A percentile compares a stretch with the other conserved stretches of the same genome.
Conservation (phyloP, 2,113 vertebrate species). For the Eonycteris spelaea region DNA sequence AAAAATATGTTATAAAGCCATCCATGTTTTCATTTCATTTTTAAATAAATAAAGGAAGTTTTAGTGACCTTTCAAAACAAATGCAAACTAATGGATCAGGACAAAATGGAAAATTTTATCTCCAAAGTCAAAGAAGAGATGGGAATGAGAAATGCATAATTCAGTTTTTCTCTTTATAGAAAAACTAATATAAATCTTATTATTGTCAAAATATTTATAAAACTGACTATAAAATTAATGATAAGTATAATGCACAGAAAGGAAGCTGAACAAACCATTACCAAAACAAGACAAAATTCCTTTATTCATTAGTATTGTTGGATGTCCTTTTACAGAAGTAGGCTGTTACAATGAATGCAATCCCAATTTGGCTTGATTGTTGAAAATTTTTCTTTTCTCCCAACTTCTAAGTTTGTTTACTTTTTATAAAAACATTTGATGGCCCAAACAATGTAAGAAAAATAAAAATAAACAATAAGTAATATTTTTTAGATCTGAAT, state of each 20-base stretch:
- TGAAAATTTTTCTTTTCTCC: neutral
- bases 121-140: neutral
- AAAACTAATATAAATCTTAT: neutral
- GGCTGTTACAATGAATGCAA: neutral
- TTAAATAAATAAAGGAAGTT: neutral
- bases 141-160: neutral
- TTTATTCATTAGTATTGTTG: neutral
- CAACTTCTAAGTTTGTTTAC: neutral
- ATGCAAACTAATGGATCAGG: neutral
- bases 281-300: neutral
- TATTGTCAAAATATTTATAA: conserved; percentile 19
- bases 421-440: neutral
- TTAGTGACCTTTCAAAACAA: conserved; percentile 19
- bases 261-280: neutral
- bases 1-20: neutral
- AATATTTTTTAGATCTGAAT: neutral
- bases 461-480: neutral
- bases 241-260: neutral
- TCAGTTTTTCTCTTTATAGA: neutral
- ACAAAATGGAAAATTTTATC: conserved; percentile 9
- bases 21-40: neutral
- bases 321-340: neutral
- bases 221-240: conserved; percentile 33
- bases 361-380: neutral
- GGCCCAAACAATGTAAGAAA: neutral